These are phyloP conservation scores for Monomorium pharaonis DNA, from an alignment of 1,140 invertebrate species.

Conservation along the genomic window DNA sequence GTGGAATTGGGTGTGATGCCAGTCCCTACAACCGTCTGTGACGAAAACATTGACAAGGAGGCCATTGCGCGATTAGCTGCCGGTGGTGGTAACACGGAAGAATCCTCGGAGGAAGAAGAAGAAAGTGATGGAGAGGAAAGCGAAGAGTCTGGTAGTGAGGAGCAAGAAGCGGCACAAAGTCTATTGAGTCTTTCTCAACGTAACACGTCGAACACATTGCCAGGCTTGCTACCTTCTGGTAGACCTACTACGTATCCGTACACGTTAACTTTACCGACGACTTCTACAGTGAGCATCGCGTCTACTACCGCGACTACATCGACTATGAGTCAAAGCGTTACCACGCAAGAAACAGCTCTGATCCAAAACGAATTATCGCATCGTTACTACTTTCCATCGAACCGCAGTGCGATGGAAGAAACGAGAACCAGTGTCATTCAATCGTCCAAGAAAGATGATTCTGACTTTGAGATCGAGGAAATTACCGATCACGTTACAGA, in stretches of 20 bases:
- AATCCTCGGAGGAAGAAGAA: slow-evolving; percentile 86
- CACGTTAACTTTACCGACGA: slow-evolving; percentile 79
- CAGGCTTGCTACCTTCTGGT: slow-evolving; percentile 85
- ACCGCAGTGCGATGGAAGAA: slow-evolving; percentile 74
- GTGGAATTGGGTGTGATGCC: slow-evolving; percentile 92
- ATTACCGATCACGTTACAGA: slow-evolving; percentile 36
- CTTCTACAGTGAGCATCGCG: slow-evolving; percentile 41
- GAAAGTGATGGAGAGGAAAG: slow-evolving; percentile 87
- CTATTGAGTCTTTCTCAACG: slow-evolving; percentile 91
- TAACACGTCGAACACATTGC: slow-evolving; percentile 81
- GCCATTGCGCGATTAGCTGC: slow-evolving; percentile 85
- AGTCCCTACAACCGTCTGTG: slow-evolving; percentile 90
- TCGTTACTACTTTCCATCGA: slow-evolving; percentile 83
- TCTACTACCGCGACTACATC: slow-evolving; percentile 64
- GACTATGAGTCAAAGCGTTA: slow-evolving; percentile 47
- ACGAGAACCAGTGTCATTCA: slow-evolving; percentile 75
- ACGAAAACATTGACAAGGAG: slow-evolving; percentile 89
- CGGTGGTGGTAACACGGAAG: slow-evolving; percentile 82
- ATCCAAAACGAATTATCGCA: slow-evolving; percentile 77
- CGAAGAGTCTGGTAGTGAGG: slow-evolving; percentile 86
- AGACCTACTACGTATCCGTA: slow-evolving; percentile 88
- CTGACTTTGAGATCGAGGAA: slow-evolving; percentile 71
- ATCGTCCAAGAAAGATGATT: slow-evolving; percentile 74
- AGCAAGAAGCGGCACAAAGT: slow-evolving; percentile 95
- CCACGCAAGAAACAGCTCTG: slow-evolving; percentile 70